Evolutionary conservation across 1,140 invertebrate species (phyloP).

Genomic region (Tribolium castaneum): DNA sequence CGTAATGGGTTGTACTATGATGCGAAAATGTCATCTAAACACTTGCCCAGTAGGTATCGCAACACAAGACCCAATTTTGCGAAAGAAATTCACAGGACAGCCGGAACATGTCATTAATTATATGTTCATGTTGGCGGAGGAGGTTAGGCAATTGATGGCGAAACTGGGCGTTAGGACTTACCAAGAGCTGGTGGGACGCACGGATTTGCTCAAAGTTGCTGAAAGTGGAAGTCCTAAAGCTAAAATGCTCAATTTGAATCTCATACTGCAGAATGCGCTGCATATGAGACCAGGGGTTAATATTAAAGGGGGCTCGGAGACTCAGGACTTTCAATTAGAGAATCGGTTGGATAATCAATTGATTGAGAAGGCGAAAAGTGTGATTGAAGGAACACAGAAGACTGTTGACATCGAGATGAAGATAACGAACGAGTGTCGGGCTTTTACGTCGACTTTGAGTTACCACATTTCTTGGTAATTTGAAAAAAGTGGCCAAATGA

Average conservation of each 20-base stretch:
- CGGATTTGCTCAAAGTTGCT: conserved; percentile 84
- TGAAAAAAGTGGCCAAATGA: background rate
- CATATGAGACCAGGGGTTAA: conserved; percentile 90
- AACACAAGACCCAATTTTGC: conserved; percentile 94
- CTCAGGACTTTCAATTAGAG: conserved; percentile 92
- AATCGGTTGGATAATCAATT: conserved; percentile 88
- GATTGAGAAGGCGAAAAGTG: conserved; percentile 79
- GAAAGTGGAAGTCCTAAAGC: conserved; percentile 79
- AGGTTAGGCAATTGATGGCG: conserved; percentile 92
- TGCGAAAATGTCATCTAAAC: conserved; percentile 99
- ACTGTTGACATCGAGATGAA: conserved; percentile 80
- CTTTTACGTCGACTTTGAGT: conserved; percentile 93
- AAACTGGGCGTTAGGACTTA: conserved; percentile 81
- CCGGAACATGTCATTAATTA: conserved; percentile 99
- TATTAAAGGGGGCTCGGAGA: conserved; percentile 89
- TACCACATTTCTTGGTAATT: conserved; percentile 93
- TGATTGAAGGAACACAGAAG: conserved; percentile 79
- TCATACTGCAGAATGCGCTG: conserved; percentile 89
- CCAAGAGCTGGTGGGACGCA: conserved; percentile 93
- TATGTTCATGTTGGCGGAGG: conserved; percentile 97
- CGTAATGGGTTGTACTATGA: conserved; percentile 98
- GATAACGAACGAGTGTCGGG: conserved; percentile 92
- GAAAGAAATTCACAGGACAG: conserved; percentile 97
- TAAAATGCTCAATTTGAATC: conserved; percentile 83
- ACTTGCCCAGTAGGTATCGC: conserved; percentile 99